These are phyloP conservation scores for Acleris holmiana DNA, from an alignment of 2,888 invertebrate genomes.

Conservation along the genomic window DNA sequence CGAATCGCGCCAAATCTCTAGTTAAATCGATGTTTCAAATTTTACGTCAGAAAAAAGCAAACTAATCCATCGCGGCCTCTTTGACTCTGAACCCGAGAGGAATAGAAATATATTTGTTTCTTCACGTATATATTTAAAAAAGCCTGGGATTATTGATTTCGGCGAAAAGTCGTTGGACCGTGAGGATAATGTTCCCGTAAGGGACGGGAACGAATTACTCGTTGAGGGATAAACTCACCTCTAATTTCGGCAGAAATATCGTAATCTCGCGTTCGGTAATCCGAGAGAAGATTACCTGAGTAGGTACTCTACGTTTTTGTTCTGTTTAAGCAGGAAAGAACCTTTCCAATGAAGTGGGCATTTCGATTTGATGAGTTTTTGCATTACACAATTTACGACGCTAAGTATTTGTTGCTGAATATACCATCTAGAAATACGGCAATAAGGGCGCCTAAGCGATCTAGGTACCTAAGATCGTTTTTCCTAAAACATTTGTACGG, in stretches of 20 bases:
- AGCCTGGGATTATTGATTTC: conserved; percentile 79
- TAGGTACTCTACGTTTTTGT: conserved; percentile 43
- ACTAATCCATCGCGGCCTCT: conserved; percentile 77
- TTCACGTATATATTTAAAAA: conserved; percentile 71
- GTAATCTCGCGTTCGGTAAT: conserved; percentile 56
- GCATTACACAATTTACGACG: conserved; percentile 17
- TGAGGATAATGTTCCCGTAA: conserved; percentile 75
- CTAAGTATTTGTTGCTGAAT: conserved; percentile 6
- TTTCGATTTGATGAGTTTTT: conserved; percentile 27
- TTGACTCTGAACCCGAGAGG: conserved; percentile 66
- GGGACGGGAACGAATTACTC: conserved; percentile 77
- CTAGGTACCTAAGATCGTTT: no score
- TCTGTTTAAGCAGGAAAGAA: conserved; percentile 39
- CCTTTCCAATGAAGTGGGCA: conserved; percentile 35
- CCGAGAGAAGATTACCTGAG: conserved; percentile 68
- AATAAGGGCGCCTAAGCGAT: no score
- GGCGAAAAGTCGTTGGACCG: conserved; percentile 70
- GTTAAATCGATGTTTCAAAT: conserved; percentile 76
- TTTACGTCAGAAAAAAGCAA: conserved; percentile 69
- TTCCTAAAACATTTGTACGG: no score
- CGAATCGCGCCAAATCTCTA: conserved; percentile 71
- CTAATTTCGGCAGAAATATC: conserved; percentile 71
- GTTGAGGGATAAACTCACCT: conserved; percentile 78
- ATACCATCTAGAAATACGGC: not conserved
- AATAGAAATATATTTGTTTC: conserved; percentile 74